These are phyloP conservation scores for Xestia xanthographa DNA, from an alignment of 2,888 invertebrate genomes.

Conservation along the genomic window DNA sequence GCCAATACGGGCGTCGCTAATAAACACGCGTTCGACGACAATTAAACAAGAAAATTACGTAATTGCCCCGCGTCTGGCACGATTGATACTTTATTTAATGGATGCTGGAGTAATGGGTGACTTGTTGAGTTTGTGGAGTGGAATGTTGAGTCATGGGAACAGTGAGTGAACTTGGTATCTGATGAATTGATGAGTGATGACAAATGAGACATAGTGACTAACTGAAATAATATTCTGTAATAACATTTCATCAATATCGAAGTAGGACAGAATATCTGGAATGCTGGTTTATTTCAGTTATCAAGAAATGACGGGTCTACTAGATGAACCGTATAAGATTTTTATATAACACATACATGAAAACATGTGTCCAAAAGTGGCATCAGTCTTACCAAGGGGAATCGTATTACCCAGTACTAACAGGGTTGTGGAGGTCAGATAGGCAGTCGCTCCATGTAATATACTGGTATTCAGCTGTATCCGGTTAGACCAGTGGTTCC, in stretches of 20 bases:
- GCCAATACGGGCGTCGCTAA: constrained; percentile 56
- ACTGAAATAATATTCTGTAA: background rate
- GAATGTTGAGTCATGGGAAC: constrained; percentile 31
- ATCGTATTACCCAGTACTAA: too few relatives aligned
- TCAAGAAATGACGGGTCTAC: background rate
- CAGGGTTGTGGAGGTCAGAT: too few relatives aligned
- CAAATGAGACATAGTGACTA: constrained; percentile 14
- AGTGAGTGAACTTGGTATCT: constrained; percentile 5
- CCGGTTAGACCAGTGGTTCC: too few relatives aligned
- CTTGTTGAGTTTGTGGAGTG: constrained; percentile 6
- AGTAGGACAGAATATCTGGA: too few relatives aligned
- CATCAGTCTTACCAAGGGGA: too few relatives aligned
- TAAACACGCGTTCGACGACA: constrained; percentile 51
- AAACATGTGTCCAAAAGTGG: background rate
- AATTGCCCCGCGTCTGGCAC: constrained; percentile 39
- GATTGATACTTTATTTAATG: constrained; percentile 47
- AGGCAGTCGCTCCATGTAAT: too few relatives aligned
- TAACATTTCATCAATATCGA: background rate
- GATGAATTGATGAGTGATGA: background rate
- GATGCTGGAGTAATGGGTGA: constrained; percentile 21
- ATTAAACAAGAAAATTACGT: constrained; percentile 64
- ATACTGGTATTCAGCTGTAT: too few relatives aligned
- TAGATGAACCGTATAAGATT: background rate
- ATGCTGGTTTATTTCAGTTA: background rate
- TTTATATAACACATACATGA: background rate